Evolutionary conservation across 2,797 vertebrate species (phyloP), one percentile per base, ranked within the genome.

Genomic region (Astyanax mexicanus): DNA sequence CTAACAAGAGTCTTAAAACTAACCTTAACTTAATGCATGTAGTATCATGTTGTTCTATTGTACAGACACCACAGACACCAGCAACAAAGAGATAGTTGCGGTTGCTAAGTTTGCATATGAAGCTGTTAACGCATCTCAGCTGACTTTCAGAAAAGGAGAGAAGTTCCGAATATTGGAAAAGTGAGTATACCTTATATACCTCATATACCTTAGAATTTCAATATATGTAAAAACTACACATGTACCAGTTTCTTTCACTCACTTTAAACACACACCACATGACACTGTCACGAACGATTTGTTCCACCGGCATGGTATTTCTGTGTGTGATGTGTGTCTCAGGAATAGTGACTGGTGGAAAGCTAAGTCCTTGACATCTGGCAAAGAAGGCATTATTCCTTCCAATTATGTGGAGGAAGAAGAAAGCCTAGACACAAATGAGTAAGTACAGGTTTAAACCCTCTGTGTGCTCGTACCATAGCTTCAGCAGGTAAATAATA

Each of bases 61-160:
- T 29, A 8, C 84, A 60, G n/a, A n/a, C n/a, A 84, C 35, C 66
- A 67, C 57, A 81, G 75, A 11, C 84, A 77, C 61, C 42, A 95
- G 95, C 92, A 9, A 51, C 91, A 40, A 91, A 88, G 1, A 77
- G 83, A 93, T 94, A 86, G 90, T 94, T 40, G 93, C 97, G 78
- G 66, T 97, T 10, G 90, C 93, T 70, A 88, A 99, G 77, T 98
- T 94, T 79, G 85, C 95, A 0, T 99, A 97, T 4, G 92, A 95
- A 29, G 94, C 94, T 29, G 76, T 89, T 66, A 95, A 96, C 65
- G 81, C 85, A 0, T 94, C 96, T 0, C 97, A 99, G 78, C 86
- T 99, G 65, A 92, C 92, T n/a, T 99, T 99, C 91, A 96, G 93
- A 84, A 99, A 98, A 87, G 97, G 97, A 81, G 97, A 99, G 76